Base-by-base conservation (phyloP, 2,113 vertebrate species). In the Acanthisitta chloris region DNA sequence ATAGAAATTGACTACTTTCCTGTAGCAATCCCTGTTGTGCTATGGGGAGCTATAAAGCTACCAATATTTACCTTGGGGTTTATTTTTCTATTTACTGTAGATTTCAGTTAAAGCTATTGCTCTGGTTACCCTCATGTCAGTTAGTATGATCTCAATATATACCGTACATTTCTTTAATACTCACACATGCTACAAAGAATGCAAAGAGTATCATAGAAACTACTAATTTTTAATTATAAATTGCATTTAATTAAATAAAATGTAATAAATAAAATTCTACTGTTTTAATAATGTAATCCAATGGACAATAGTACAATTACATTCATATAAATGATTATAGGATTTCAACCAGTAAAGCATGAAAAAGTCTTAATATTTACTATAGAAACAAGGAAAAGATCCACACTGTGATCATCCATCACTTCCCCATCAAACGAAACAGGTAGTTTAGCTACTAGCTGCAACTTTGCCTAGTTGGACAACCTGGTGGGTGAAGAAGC, bases 1-100 rank as follows among this genome's bases (percentile, higher is more conserved):
- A 66, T 51, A 96, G 86, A 88, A 91, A 94, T 70, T 59, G 66
- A 81, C 81, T 76, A 48, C 40, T 94, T 81, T 76, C 65, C 43
- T 49, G n/a, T 26, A 65, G 70, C 61, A 76, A 67, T 96, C 73
- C 65, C 70, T 72, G 40, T 43, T 91, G 87, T 15, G 36, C 81
- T 55, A 31, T 38, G 42, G 58, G 42, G 28, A 95, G 38, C 55
- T 46, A 66, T 31, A 89, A 76, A 92, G 66, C 51, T 66, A 67
- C 46, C 2, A 0, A 72, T 81, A 85, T 77, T 91, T 73, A 84
- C 86, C 90, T 72, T 66, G 83, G 77, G 24, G 55, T 54, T 87
- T 88, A 86, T 59, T 84, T 69, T 93, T 83, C 59, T 88, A 7
- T 78, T 92, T 90, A 69, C 65, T 70, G 36, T 67, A 81, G 58